Base-by-base conservation (phyloP, 53 echinoderm and acorn worm species). In the Glandiceps talaboti region DNA sequence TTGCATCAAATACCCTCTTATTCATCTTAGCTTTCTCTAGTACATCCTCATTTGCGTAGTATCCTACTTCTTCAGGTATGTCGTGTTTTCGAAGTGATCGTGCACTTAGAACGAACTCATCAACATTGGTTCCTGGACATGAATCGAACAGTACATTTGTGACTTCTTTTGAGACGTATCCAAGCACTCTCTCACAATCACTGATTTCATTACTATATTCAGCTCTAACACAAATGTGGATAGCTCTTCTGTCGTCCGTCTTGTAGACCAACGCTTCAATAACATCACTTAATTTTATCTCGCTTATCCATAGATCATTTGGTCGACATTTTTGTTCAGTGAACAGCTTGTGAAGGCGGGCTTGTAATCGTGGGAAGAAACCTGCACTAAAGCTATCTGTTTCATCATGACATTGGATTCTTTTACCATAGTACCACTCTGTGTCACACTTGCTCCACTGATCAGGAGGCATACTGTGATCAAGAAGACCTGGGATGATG, bases 321-420 rank as follows among this genome's bases (percentile, higher is more conserved):
- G 64, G 79, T 12, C 6, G 6, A 6, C 20, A 20, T 30, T 74
- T 76, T 32, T 83, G 76, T 0, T 45, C 80, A 73, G 79, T 74
- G 80, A 83, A 87, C 73, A 77, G 83, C 29, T 73, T 83, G 83
- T 83, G 80, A 26, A 87, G 79, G 27, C 83, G 75, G 20, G 83
- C 83, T 80, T 79, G 79, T 73, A 87, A 77, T 73, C 84, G 80
- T 29, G 87, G 87, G 76, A 84, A 87, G 0, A 87, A 80, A 73
- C 83, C 83, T 10, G 83, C 75, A 14, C 83, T 45, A 72, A 87
- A 87, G 29, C 83, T 83, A 73, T 87, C 87, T 30, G 87, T 87
- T 27, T 80, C 74, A 30, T 87, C 84, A 30, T 73, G 76, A 64
- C 87, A 87, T 33, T 83, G 80, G 0, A 87, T 77, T 73, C 87